Evolutionary conservation across 2,797 vertebrate species (phyloP).

Genomic region (Bradypodion pumilum): DNA sequence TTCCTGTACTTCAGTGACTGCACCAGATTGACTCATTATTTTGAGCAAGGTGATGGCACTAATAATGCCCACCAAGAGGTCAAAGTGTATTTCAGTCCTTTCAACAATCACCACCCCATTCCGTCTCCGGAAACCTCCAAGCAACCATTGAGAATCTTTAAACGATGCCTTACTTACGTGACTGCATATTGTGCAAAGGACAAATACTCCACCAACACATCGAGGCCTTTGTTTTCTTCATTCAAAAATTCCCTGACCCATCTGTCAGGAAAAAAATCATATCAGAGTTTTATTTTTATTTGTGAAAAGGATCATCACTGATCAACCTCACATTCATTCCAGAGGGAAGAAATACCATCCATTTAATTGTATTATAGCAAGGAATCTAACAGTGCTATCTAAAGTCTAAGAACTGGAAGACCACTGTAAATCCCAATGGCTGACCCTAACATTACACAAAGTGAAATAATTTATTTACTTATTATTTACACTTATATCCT

Average conservation of each 20-base stretch:
- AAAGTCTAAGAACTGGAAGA: not conserved
- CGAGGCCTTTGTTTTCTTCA: conserved; percentile 93
- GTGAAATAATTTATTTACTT: not conserved
- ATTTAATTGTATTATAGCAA: not conserved
- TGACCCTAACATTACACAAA: not conserved
- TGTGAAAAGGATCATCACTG: not conserved
- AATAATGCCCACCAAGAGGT: not conserved
- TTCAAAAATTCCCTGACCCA: conserved; percentile 98
- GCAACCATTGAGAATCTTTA: not conserved
- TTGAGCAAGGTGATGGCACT: not conserved
- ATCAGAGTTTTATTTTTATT: conserved; percentile 3
- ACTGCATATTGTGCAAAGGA: conserved; percentile 96
- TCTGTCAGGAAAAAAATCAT: conserved; percentile 72
- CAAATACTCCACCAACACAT: conserved; percentile 94
- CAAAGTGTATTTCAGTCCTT: not conserved
- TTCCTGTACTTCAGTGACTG: not conserved
- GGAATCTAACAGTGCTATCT: not conserved
- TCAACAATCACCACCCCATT: not conserved
- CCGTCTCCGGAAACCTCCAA: not conserved
- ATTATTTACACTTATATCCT: too few species aligned
- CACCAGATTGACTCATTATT: not conserved
- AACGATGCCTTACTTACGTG: conserved; percentile 84
- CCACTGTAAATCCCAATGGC: not conserved
- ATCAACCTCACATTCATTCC: not conserved
- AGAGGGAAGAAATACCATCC: conserved; percentile 27